Conservation (phyloP, 92 coral and sea anemone species). For the Scolanthus callimorphus region DNA sequence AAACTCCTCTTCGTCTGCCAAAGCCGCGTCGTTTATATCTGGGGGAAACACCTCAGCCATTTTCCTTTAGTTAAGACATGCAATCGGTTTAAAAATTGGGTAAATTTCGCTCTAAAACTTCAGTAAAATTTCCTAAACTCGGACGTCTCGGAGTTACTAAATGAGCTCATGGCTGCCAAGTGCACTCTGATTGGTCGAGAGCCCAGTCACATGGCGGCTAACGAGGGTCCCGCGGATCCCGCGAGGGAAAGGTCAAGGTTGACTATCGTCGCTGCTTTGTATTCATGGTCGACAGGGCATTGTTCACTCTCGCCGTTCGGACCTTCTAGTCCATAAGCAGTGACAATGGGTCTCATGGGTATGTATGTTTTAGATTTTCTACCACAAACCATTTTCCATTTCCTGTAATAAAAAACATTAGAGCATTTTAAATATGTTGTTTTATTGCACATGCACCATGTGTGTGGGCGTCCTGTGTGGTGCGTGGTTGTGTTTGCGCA, state of each 20-base stretch:
- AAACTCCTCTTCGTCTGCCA: slow-evolving; percentile 66
- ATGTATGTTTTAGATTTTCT: too few species aligned
- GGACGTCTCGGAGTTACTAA: slow-evolving; percentile 50
- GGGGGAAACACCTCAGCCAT: slow-evolving; percentile 96
- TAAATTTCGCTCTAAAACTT: slow-evolving; percentile 55
- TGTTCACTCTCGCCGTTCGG: too few species aligned
- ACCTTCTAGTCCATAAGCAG: too few species aligned
- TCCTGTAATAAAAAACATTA: too few species aligned
- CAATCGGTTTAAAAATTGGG: slow-evolving; percentile 56
- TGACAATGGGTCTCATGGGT: too few species aligned
- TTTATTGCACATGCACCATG: too few species aligned
- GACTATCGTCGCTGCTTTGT: background rate
- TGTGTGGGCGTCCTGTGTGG: too few species aligned
- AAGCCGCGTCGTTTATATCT: slow-evolving; percentile 70
- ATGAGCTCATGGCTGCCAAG: slow-evolving; percentile 88
- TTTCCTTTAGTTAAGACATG: slow-evolving; percentile 53
- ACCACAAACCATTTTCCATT: too few species aligned
- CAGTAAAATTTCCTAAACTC: slow-evolving; percentile 46
- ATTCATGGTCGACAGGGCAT: too few species aligned
- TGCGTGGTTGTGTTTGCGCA: too few species aligned
- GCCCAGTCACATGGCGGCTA: slow-evolving; percentile 3
- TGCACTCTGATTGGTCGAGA: slow-evolving; percentile 71
- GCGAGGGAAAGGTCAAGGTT: background rate
- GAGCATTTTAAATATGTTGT: too few species aligned
- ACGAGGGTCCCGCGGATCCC: background rate